Evolutionary conservation across 2,888 invertebrate species (phyloP).

Genomic region (Microdon myrmicae): DNA sequence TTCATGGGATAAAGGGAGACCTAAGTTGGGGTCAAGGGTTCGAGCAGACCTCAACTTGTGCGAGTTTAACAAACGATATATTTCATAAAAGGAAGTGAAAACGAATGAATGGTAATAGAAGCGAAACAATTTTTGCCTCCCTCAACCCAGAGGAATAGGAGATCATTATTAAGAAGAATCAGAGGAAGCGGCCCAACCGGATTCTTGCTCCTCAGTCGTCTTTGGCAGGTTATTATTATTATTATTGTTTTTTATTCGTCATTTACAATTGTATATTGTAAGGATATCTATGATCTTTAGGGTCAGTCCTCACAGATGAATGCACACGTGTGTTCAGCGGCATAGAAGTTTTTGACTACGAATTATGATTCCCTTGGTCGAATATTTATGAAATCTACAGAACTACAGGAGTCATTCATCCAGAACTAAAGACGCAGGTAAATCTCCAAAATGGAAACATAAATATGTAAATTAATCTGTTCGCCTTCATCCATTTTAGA

Average conservation of each 20-base stretch:
- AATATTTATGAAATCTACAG: constrained; percentile 39
- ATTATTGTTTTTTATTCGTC: too few species aligned
- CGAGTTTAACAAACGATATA: too few species aligned
- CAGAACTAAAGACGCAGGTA: constrained; percentile 38
- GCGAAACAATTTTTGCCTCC: constrained; percentile 8
- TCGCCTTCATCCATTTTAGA: constrained; percentile 30
- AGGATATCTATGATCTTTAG: too few species aligned
- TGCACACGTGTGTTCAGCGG: too few species aligned
- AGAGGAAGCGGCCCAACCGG: neutral
- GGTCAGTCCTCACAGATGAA: too few species aligned
- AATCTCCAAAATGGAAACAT: constrained; percentile 39
- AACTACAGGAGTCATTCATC: constrained; percentile 23
- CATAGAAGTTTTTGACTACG: constrained; percentile 5
- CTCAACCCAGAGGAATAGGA: constrained; percentile 5
- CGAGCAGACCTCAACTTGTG: constrained; percentile 3
- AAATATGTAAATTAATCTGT: constrained; percentile 46
- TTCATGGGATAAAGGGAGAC: constrained; percentile 1
- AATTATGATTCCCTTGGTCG: constrained; percentile 42
- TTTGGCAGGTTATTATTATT: too few species aligned
- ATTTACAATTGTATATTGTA: too few species aligned
- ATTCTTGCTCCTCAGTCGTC: too few species aligned
- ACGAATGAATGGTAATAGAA: too few species aligned
- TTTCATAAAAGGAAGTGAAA: too few species aligned
- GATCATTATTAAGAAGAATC: constrained; percentile 21
- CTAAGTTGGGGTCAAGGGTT: constrained; percentile 12